phyloP scores from a whole-genome alignment of 2,113 vertebrate genomes.

The Pagrus major region DNA sequence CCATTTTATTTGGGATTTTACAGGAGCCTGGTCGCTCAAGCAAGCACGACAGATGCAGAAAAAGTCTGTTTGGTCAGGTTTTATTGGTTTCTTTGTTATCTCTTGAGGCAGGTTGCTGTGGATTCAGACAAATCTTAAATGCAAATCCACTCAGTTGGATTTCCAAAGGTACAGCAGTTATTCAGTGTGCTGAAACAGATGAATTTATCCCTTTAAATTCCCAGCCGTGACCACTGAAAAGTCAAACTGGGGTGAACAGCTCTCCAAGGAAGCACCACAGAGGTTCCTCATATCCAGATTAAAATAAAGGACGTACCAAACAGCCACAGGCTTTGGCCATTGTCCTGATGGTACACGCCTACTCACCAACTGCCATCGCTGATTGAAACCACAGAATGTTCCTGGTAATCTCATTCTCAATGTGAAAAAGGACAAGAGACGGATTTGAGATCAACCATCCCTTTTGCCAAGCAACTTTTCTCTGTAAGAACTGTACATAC shows the following conservation, averaged over 20 bases:
- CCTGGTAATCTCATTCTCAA: constrained; percentile 26
- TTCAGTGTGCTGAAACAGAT: constrained; percentile 28
- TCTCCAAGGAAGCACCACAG: constrained; percentile 8
- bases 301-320: constrained; percentile 49
- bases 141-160: constrained; percentile 36
- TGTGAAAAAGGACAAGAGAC: constrained; percentile 27
- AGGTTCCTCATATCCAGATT: constrained; percentile 36
- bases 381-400: constrained; percentile 49
- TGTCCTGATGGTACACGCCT: constrained; percentile 56
- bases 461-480: neutral
- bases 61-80: constrained; percentile 34
- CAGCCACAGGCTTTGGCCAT: constrained; percentile 33
- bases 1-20: constrained; percentile 19
- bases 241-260: constrained; percentile 9
- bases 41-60: neutral
- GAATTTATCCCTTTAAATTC: constrained; percentile 16
- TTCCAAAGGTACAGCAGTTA: constrained; percentile 18
- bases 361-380: constrained; percentile 64
- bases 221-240: neutral
- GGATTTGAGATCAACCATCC: constrained; percentile 10
- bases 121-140: constrained; percentile 44
- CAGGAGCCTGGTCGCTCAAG: constrained; percentile 20
- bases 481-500: constrained; percentile 7
- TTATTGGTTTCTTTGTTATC: constrained; percentile 48
- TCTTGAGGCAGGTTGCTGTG: constrained; percentile 26